Evolutionary conservation across 2,888 invertebrate species (phyloP).

Genomic region (Drosophila niveifrons): DNA sequence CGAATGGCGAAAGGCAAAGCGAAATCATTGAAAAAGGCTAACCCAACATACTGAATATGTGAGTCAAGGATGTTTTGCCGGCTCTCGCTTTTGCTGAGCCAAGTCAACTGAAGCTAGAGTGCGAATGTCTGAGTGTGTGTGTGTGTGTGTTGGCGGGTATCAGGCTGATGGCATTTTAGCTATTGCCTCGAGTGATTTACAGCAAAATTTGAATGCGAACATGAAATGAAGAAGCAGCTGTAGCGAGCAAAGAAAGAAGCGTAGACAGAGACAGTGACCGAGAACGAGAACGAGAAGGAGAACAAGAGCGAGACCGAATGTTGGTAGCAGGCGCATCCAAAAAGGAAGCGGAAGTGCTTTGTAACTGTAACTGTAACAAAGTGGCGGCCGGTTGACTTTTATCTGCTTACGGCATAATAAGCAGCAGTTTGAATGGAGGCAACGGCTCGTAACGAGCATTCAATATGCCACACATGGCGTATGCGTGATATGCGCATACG

Average conservation of each 20-base stretch:
- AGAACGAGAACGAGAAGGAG: background rate
- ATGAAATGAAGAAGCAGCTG: constrained; percentile 16
- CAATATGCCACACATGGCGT: constrained; percentile 31
- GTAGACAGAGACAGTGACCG: no score
- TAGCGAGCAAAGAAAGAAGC: background rate
- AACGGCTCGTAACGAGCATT: constrained; percentile 23
- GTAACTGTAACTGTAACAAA: constrained; percentile 12
- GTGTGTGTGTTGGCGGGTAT: constrained; percentile 17
- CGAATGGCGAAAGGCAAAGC: constrained; percentile 29
- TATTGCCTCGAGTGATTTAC: constrained; percentile 50
- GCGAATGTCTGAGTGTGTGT: background rate
- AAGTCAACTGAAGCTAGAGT: constrained; percentile 16
- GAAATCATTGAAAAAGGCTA: constrained; percentile 51
- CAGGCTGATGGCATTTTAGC: constrained; percentile 38
- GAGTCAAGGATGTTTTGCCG: constrained; percentile 41
- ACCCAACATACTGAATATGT: constrained; percentile 32
- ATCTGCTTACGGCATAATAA: constrained; percentile 23
- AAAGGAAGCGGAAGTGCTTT: constrained; percentile 51
- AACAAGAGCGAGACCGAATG: background rate
- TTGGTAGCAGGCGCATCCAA: constrained; percentile 18
- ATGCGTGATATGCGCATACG: constrained; percentile 20
- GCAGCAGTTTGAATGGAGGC: constrained; percentile 1
- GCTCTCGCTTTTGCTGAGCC: constrained; percentile 13
- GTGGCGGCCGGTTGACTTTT: constrained; percentile 10
- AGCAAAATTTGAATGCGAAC: constrained; percentile 44